Evolutionary conservation across 2,888 invertebrate species (phyloP), one percentile per base, ranked within the genome.

Genomic region (Eugnorisma glareosa): DNA sequence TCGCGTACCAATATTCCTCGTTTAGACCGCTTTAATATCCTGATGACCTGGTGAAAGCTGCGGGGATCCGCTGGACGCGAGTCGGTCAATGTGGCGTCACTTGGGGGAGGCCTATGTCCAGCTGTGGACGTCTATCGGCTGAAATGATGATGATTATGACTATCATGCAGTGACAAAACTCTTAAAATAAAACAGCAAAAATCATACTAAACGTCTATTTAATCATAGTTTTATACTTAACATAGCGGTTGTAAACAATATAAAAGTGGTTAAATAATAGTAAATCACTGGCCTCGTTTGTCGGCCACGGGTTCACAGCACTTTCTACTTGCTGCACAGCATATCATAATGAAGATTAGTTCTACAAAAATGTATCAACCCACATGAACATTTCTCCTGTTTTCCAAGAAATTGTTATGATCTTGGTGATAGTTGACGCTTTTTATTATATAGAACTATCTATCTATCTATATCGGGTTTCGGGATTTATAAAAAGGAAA

Each of bases 121-220:
- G n/a, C n/a, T n/a, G n/a, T n/a, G n/a, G n/a, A n/a, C n/a, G n/a
- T n/a, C n/a, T n/a, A n/a, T n/a, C n/a, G n/a, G n/a, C n/a, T n/a
- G n/a, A n/a, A n/a, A n/a, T n/a, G n/a, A n/a, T n/a, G n/a, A n/a
- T n/a, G n/a, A n/a, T n/a, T n/a, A n/a, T n/a, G n/a, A n/a, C n/a
- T n/a, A n/a, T n/a, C n/a, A n/a, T 35, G 43, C 6, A 37, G 43
- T 28, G 10, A 48, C 1, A 31, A 40, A 70, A 69, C 18, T 43
- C 18, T 24, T 7, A n/a, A 54, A 74, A 74, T 74, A 59, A 59
- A 74, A 74, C 74, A 24, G 24, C 28, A 15, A 28, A 7, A 59
- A 59, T 45, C 21, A 10, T 72, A 31, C 1, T 31, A 40, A 48
- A 31, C 8, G n/a, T 74, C n/a, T 59, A 48, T 48, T 48, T 31